A percentile compares a stretch with the other conserved stretches of the same genome.
phyloP scores from a whole-genome alignment of 2,113 vertebrate species.

The Scomber japonicus region DNA sequence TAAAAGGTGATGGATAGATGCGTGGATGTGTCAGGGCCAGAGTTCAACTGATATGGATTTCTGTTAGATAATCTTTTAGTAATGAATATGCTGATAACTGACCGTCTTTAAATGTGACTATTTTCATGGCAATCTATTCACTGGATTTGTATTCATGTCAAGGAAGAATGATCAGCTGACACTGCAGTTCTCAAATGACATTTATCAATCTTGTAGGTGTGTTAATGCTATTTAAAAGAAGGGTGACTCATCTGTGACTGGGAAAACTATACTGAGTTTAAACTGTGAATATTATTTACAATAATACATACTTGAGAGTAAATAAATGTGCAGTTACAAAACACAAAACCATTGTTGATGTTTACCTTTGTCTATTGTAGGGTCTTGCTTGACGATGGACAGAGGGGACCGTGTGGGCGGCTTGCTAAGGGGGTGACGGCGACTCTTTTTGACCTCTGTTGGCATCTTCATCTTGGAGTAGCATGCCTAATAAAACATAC shows the following conservation, averaged over 20 bases:
- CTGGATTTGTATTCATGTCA: not conserved
- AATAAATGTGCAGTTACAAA: not conserved
- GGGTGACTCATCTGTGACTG: not conserved
- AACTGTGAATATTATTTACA: not conserved
- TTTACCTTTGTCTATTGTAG: constrained; percentile 91
- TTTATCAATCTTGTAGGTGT: not conserved
- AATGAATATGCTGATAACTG: not conserved
- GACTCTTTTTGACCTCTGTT: constrained; percentile 95
- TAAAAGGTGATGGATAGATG: not conserved
- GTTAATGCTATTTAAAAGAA: not conserved
- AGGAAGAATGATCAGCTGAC: not conserved
- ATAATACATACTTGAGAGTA: not conserved
- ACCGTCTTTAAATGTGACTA: not conserved
- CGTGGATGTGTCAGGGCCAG: not conserved
- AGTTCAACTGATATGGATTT: not conserved
- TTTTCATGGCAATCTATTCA: not conserved
- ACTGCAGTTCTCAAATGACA: not conserved
- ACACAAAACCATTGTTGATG: constrained; percentile 1
- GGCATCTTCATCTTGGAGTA: constrained; percentile 92
- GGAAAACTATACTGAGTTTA: not conserved
- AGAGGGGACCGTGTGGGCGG: constrained; percentile 92
- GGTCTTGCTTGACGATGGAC: constrained; percentile 94
- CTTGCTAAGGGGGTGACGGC: constrained; percentile 93
- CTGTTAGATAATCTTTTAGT: not conserved
- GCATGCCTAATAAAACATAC: constrained; percentile 76